Conservation (phyloP, 1,140 invertebrate species). For the Venturia canescens region DNA sequence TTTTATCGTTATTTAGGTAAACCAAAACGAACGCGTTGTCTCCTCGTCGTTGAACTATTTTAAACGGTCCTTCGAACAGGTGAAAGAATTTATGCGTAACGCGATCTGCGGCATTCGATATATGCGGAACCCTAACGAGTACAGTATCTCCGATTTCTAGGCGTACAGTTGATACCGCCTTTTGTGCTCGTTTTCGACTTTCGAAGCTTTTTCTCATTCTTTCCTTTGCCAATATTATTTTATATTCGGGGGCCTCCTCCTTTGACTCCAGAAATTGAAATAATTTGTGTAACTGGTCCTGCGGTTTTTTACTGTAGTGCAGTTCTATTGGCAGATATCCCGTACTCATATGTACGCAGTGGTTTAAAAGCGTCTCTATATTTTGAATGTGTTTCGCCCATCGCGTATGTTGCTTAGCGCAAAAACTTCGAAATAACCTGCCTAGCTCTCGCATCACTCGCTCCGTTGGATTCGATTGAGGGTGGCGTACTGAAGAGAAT, state of each 20-base stretch:
- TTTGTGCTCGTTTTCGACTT: not conserved
- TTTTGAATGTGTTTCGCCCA: slow-evolving; percentile 41
- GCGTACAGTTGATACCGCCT: not conserved
- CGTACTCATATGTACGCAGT: slow-evolving; percentile 39
- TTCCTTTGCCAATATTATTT: not conserved
- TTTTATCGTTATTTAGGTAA: not conserved
- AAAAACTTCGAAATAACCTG: slow-evolving; percentile 42
- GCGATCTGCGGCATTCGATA: slow-evolving; percentile 21
- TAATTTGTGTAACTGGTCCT: not conserved
- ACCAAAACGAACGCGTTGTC: slow-evolving; percentile 20
- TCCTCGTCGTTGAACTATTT: not conserved
- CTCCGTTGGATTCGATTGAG: slow-evolving; percentile 38
- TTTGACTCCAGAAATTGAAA: not conserved
- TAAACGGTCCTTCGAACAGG: slow-evolving; percentile 40
- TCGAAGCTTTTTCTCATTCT: not conserved
- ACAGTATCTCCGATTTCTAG: slow-evolving; percentile 7
- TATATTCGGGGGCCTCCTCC: not conserved
- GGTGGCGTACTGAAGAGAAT: slow-evolving; percentile 37
- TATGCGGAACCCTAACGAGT: slow-evolving; percentile 21
- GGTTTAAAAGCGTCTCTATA: slow-evolving; percentile 38
- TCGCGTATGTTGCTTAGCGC: slow-evolving; percentile 24
- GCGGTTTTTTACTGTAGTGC: slow-evolving; percentile 41
- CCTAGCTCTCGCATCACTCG: slow-evolving; percentile 45
- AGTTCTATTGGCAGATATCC: slow-evolving; percentile 49
- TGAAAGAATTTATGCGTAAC: slow-evolving; percentile 46